Base-by-base conservation (phyloP, 1,140 invertebrate genomes). In the Drosophila trapezifrons region DNA sequence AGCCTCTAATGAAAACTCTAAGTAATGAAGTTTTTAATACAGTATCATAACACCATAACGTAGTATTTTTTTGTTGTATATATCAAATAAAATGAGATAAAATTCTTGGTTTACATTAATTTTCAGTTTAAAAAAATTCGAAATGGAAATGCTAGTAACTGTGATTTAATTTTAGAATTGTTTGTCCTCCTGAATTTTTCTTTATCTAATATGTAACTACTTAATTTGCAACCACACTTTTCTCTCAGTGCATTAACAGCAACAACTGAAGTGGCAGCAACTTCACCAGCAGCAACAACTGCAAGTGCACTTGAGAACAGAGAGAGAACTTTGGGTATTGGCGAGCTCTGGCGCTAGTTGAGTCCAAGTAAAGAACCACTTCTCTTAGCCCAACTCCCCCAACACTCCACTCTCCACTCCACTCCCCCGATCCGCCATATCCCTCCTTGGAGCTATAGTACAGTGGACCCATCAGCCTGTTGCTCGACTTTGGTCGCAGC, bases 291-390 rank as follows among this genome's bases (percentile, higher is more conserved):
- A 57, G 57, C 75, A 77, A 78, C 75, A 63, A 54, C 49, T 35
- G 51, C 70, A 51, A 76, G 76, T 74, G 83, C 84, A 87, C 84
- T 85, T 64, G 74, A 86, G 78, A 64, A 55, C 62, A 55, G 46
- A 64, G 51, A 42, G 45, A 66, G 63, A 87, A 76, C 79, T 87
- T 76, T 82, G 56, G 60, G 84, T 75, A 81, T 84, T 83, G 82
- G 81, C 81, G 81, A 71, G 78, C 81, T 76, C 66, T 62, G 83
- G 75, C 80, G 71, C 67, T 78, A 76, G 74, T 57, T 59, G 40
- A 62, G 75, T 72, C 76, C 80, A 54, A 82, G 75, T 78, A 69
- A 59, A 65, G 42, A 47, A 47, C 46, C 52, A 72, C 69, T 72
- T 69, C 80, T 69, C 58, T 29, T 38, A 9, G 71, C 13, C 17